These are phyloP conservation scores for Channa maculata DNA, from an alignment of 2,113 vertebrate genomes.

Conservation along the genomic window DNA sequence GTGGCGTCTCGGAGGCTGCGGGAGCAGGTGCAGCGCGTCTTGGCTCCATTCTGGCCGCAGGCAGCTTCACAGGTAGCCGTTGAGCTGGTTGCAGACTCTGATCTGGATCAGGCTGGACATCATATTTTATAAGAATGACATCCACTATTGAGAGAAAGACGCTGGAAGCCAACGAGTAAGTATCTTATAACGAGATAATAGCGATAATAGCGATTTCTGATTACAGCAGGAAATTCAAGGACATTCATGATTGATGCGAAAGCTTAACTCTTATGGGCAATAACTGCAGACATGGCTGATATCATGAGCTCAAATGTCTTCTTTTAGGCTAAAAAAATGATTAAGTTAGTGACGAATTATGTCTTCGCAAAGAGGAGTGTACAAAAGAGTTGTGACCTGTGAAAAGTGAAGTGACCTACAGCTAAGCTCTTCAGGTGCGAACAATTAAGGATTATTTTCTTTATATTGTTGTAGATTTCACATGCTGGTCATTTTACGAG, in stretches of 20 bases:
- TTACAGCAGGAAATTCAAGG: not conserved
- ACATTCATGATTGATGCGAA: not conserved
- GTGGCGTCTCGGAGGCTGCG: not conserved
- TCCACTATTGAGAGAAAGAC: conserved; percentile 96
- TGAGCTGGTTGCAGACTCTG: conserved; percentile 10
- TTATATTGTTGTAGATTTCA: no score
- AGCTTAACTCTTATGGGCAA: not conserved
- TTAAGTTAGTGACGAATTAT: not conserved
- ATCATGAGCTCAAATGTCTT: conserved; percentile 10
- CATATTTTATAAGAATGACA: conserved; percentile 84
- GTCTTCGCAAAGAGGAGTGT: not conserved
- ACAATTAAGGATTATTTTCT: not conserved
- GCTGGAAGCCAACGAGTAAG: conserved; percentile 95
- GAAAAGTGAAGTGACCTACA: not conserved
- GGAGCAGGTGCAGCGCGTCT: conserved; percentile 70
- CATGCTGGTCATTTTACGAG: no score
- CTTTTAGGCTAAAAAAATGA: not conserved
- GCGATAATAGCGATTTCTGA: not conserved
- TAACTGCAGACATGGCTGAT: not conserved
- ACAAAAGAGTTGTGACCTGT: no score
- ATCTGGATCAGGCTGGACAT: conserved; percentile 30
- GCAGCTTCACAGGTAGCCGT: conserved; percentile 20
- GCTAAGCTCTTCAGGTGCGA: not conserved
- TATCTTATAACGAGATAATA: conserved; percentile 33
- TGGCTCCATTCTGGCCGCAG: not conserved